These are phyloP conservation scores for Ginglymostoma cirratum DNA, from an alignment of 2,113 vertebrate genomes.

Conservation along the genomic window DNA sequence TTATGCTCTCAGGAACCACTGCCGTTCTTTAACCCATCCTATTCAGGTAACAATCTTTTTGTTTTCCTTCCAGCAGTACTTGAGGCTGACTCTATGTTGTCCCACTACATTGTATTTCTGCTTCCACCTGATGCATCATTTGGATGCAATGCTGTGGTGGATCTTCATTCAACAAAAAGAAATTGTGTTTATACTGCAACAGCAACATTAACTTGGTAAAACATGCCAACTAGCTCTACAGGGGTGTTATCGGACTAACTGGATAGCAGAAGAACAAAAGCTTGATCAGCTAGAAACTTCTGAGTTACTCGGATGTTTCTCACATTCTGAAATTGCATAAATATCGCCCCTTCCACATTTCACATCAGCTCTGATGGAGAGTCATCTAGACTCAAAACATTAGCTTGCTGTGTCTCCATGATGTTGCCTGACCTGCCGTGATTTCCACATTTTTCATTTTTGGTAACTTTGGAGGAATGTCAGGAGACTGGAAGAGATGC, in stretches of 20 bases:
- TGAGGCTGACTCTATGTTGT: not conserved
- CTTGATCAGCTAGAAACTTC: not conserved
- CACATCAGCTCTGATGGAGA: no score
- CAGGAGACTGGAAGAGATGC: not conserved
- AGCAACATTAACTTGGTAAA: not conserved
- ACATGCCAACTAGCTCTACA: not conserved
- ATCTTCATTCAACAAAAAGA: not conserved
- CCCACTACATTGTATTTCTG: not conserved
- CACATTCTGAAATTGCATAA: no score
- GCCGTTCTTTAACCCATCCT: not conserved
- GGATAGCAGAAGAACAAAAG: not conserved
- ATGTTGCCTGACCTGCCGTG: no score
- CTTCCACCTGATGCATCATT: not conserved
- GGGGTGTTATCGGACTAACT: not conserved
- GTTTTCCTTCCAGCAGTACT: not conserved
- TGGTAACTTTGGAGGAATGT: no score
- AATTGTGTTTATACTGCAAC: not conserved
- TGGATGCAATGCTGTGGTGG: not conserved
- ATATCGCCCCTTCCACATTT: no score
- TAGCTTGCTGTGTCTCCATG: no score
- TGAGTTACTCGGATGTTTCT: no score
- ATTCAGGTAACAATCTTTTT: not conserved
- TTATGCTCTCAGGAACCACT: not conserved
- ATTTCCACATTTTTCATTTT: no score
- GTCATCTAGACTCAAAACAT: no score